phyloP scores from a whole-genome alignment of 2,113 vertebrate species.

The Prunella himalayana region DNA sequence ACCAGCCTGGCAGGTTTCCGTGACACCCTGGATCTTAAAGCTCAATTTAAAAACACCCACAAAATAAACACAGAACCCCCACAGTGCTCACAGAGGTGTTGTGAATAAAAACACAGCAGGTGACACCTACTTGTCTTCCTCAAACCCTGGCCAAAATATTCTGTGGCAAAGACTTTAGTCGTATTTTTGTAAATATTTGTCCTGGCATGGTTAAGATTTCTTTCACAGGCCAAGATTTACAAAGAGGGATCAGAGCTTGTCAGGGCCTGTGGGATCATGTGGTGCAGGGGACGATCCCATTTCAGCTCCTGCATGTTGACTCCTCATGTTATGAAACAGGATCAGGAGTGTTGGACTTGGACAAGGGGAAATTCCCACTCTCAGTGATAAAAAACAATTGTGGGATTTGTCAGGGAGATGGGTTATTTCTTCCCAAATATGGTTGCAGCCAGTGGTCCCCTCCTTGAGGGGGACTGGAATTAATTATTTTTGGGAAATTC shows the following conservation, averaged over 20 bases:
- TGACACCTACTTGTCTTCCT: neutral
- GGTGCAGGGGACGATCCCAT: neutral
- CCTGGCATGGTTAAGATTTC: neutral
- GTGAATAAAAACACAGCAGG: neutral
- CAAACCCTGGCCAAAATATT: neutral
- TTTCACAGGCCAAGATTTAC: neutral
- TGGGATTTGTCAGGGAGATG: neutral
- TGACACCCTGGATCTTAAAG: neutral
- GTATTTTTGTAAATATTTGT: neutral
- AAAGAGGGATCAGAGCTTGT: neutral
- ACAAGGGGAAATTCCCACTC: neutral
- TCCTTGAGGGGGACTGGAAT: neutral
- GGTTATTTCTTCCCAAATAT: neutral
- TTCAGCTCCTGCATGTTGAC: neutral
- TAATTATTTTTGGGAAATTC: neutral
- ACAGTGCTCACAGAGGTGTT: neutral
- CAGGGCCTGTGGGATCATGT: neutral
- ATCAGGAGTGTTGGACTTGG: neutral
- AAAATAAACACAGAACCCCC: neutral
- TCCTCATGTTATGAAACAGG: neutral
- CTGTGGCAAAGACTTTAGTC: neutral
- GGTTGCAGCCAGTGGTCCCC: fast-evolving
- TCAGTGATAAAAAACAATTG: neutral
- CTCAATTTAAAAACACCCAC: neutral
- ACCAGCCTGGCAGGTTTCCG: neutral